These are phyloP conservation scores for Lithophane ornitopus DNA, from an alignment of 2,888 invertebrate species.

Conservation along the genomic window DNA sequence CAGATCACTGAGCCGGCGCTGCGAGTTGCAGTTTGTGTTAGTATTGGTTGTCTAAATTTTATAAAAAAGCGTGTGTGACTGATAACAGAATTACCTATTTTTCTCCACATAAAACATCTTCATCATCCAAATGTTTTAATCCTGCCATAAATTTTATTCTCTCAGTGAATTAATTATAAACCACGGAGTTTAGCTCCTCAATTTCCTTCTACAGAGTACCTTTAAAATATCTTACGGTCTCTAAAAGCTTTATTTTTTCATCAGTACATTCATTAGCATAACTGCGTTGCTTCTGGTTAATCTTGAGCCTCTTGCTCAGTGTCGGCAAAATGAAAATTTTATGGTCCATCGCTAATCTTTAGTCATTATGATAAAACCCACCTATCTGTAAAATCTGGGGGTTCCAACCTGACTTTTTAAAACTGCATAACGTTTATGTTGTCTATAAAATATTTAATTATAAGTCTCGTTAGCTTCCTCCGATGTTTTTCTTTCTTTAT, in stretches of 20 bases:
- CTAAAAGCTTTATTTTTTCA: slow-evolving; percentile 65
- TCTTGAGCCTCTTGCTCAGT: slow-evolving; percentile 54
- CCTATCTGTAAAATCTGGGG: slow-evolving; percentile 48
- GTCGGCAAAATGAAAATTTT: slow-evolving; percentile 67
- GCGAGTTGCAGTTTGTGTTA: no score
- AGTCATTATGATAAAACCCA: slow-evolving; percentile 55
- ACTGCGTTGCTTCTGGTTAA: slow-evolving; percentile 60
- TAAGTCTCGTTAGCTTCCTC: slow-evolving; percentile 32
- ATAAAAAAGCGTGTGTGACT: no score
- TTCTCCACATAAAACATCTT: neutral
- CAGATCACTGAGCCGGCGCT: no score
- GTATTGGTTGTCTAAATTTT: no score
- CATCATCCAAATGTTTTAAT: neutral
- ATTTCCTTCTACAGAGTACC: slow-evolving; percentile 43
- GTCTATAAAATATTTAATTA: slow-evolving; percentile 54
- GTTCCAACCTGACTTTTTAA: slow-evolving; percentile 30
- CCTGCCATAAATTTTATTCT: slow-evolving; percentile 29
- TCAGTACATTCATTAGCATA: slow-evolving; percentile 68
- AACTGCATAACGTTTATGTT: slow-evolving; percentile 56
- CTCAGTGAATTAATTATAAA: slow-evolving; percentile 36
- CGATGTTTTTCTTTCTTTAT: slow-evolving; percentile 5
- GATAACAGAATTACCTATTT: neutral
- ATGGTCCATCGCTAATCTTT: slow-evolving; percentile 62
- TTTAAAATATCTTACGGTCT: slow-evolving; percentile 49
- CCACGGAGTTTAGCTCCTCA: slow-evolving; percentile 25